These are phyloP conservation scores for Apostichopus parvimensis DNA, from an alignment of 35 echinoderm and acorn worm genomes.

Conservation along the genomic window DNA sequence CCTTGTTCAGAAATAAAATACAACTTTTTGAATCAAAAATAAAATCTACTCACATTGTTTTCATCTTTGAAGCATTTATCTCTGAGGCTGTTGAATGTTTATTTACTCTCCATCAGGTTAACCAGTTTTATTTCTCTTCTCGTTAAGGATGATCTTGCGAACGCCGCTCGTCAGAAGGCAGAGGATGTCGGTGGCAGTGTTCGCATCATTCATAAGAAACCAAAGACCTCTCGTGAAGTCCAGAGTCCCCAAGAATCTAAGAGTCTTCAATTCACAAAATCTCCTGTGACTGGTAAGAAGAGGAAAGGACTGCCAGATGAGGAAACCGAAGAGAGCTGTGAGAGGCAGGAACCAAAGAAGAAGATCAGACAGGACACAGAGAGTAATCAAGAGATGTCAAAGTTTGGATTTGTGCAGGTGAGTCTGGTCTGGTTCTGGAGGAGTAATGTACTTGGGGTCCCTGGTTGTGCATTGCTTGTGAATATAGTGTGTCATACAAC, in stretches of 20 bases:
- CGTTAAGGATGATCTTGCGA: constrained; percentile 64
- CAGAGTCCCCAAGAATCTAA: background rate
- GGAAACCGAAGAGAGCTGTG: background rate
- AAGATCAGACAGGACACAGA: constrained; percentile 10
- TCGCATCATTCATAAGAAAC: constrained; percentile 59
- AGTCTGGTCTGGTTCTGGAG: background rate
- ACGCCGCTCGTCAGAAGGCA: constrained; percentile 60
- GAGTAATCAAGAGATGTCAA: background rate
- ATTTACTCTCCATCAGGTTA: background rate
- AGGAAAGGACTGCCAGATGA: background rate
- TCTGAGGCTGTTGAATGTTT: background rate
- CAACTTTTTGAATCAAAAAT: background rate
- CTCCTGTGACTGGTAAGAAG: background rate
- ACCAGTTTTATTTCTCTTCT: background rate
- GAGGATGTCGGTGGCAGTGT: constrained; percentile 62
- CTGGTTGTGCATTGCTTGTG: too few relatives aligned
- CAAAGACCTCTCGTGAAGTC: background rate
- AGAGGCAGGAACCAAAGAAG: constrained; percentile 16
- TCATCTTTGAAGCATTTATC: background rate
- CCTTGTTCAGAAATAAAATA: too few relatives aligned
- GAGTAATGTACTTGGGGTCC: too few relatives aligned
- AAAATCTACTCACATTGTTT: background rate
- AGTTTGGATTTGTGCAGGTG: constrained; percentile 38
- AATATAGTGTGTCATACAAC: too few relatives aligned
- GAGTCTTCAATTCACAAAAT: background rate